Evolutionary conservation across 2,888 invertebrate species (phyloP), one percentile per base, ranked within the genome.

Genomic region (Acleris literana): DNA sequence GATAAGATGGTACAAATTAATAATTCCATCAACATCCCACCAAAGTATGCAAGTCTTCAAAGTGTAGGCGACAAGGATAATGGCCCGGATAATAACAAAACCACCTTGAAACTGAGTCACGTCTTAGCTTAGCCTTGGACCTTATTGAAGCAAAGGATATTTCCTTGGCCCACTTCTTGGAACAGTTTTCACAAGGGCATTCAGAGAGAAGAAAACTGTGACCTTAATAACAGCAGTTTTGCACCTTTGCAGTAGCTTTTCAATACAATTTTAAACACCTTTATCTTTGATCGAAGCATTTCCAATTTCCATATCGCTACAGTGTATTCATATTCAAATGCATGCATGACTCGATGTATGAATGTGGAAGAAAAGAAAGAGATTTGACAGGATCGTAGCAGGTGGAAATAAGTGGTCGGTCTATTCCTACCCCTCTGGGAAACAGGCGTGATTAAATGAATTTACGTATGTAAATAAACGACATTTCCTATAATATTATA

Each of bases 131-230:
- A 67, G 68, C 66, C 68, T 70, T 64, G 69, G 65, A 53, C 69
- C 69, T 68, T 72, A 72, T 69, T 43, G 60, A 65, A 54, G 57
- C 61, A 71, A 67, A 80, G 81, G 82, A 79, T 69, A 72, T 80
- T 73, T 77, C 85, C 85, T 81, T 86, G 86, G 81, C 86, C 81
- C 61, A 78, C 59, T 80, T 82, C 64, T 56, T 43, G 49, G 48
- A 56, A 51, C 43, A 46, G 33, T 61, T 55, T 56, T 61, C 44
- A 56, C 65, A 66, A 62, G 66, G 66, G 57, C 61, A 53, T 66
- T 46, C 18, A 18, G 22, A 60, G 43, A 39, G 46, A 48, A 33
- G 65, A 61, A 60, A 65, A 51, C 54, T 51, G 11, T 51, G 53
- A 29, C 55, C 60, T 65, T 29, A 55, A 65, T 65, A 60, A 60